These are phyloP conservation scores for Scartelaos histophorus DNA, from an alignment of 2,113 vertebrate genomes.

Conservation along the genomic window DNA sequence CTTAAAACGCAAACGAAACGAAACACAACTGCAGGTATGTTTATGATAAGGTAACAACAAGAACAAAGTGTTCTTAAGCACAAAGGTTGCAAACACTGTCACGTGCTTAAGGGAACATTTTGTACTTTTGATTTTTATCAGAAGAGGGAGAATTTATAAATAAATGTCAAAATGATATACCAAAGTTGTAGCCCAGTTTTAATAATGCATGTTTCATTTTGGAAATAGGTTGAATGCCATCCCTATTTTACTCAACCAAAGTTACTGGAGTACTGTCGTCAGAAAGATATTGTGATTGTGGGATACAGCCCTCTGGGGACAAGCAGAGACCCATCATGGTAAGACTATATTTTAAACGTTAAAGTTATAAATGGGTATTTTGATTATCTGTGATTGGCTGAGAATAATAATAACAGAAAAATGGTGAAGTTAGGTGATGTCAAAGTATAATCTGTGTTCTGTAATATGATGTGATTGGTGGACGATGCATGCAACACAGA, in stretches of 20 bases:
- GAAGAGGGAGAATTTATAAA: too few species aligned
- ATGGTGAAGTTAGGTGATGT: background rate
- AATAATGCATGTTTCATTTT: background rate
- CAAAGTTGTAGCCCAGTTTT: background rate
- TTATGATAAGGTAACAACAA: too few species aligned
- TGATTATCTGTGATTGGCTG: background rate
- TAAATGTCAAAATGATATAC: too few species aligned
- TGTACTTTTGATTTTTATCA: too few species aligned
- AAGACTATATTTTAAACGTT: conserved; percentile 33
- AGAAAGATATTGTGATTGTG: conserved; percentile 85
- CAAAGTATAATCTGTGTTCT: too few species aligned
- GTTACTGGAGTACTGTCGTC: conserved; percentile 84
- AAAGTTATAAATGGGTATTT: background rate
- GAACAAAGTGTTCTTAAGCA: too few species aligned
- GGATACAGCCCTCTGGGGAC: conserved; percentile 92
- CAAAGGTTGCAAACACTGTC: too few species aligned
- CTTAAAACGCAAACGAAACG: too few species aligned
- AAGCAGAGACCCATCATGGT: conserved; percentile 84
- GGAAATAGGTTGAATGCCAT: conserved; percentile 87
- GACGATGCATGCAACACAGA: too few species aligned
- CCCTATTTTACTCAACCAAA: conserved; percentile 93
- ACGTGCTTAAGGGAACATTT: too few species aligned
- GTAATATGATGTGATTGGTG: too few species aligned
- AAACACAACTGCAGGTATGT: too few species aligned
- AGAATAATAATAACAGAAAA: background rate